phyloP scores from a whole-genome alignment of 2,888 invertebrate genomes.

The Polia nebulosa region DNA sequence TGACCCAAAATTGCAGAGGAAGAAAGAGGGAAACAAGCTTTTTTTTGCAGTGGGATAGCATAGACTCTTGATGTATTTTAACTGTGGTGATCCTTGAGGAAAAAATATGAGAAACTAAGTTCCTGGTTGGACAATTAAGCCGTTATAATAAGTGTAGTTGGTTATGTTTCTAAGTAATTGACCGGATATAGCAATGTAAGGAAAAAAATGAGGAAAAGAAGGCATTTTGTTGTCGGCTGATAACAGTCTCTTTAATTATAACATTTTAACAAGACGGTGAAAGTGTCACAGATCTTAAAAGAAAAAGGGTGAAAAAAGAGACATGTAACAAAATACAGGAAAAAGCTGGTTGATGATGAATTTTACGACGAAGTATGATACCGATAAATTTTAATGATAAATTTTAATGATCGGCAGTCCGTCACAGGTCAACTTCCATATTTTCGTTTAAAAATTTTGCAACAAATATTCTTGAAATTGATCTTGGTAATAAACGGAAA shows the following conservation, averaged over 20 bases:
- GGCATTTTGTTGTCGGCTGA: not conserved
- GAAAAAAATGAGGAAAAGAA: not conserved
- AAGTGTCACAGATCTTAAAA: not conserved
- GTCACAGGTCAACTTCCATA: not conserved
- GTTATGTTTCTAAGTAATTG: not conserved
- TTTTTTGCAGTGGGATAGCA: not conserved
- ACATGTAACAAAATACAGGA: slow-evolving; percentile 3
- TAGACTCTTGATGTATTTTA: not conserved
- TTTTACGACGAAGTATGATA: slow-evolving; percentile 19
- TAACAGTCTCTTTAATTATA: not conserved
- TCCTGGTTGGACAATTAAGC: not conserved
- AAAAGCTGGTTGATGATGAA: slow-evolving; percentile 1
- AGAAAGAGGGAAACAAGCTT: not conserved
- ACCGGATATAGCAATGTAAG: not conserved
- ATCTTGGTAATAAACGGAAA: slow-evolving; percentile 4
- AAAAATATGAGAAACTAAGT: not conserved
- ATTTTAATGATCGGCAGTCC: slow-evolving; percentile 33
- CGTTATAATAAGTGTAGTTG: not conserved
- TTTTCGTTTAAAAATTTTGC: not conserved
- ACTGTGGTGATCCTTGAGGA: not conserved
- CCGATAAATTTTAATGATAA: slow-evolving; percentile 33
- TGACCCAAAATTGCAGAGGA: not conserved
- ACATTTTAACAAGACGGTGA: not conserved
- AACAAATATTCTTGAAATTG: not conserved
- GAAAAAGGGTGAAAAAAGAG: not conserved